Conservation (phyloP, 2,888 invertebrate genomes). For the Tuta absoluta region DNA sequence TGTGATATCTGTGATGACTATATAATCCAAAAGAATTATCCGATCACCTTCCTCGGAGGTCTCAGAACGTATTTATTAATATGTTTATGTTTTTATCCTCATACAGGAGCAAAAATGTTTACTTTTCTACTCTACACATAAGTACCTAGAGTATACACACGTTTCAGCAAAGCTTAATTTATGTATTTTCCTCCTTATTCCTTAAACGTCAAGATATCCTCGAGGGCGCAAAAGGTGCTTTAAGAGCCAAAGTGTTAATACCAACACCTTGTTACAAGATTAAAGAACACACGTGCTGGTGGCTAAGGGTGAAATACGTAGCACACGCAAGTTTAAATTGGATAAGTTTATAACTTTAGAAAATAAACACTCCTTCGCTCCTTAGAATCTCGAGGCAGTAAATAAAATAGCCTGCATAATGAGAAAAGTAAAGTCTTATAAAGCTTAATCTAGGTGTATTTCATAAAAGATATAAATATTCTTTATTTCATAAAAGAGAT, state of each 20-base stretch:
- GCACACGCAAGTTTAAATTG: constrained; percentile 22
- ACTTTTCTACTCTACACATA: constrained; percentile 7
- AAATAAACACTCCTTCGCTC: constrained; percentile 5
- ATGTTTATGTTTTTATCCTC: neutral
- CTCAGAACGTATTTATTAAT: too few species aligned
- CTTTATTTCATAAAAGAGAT: neutral
- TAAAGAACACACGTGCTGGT: constrained; percentile 22
- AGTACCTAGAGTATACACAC: neutral
- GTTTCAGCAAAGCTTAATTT: constrained; percentile 8
- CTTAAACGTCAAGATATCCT: neutral
- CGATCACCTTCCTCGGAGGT: too few species aligned
- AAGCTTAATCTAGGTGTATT: neutral
- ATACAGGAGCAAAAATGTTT: constrained; percentile 1
- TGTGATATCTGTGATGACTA: too few species aligned
- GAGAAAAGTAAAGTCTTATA: constrained; percentile 1
- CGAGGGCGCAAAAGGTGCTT: neutral
- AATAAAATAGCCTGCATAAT: constrained; percentile 3
- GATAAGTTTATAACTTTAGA: constrained; percentile 20
- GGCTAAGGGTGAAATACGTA: constrained; percentile 19
- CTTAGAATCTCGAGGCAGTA: constrained; percentile 1
- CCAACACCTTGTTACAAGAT: constrained; percentile 15
- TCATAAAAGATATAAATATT: too few species aligned
- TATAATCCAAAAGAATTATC: too few species aligned
- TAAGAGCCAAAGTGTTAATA: neutral
- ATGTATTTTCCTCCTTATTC: neutral